phyloP scores from a whole-genome alignment of 2,797 vertebrate genomes.

The Podargus strigoides region DNA sequence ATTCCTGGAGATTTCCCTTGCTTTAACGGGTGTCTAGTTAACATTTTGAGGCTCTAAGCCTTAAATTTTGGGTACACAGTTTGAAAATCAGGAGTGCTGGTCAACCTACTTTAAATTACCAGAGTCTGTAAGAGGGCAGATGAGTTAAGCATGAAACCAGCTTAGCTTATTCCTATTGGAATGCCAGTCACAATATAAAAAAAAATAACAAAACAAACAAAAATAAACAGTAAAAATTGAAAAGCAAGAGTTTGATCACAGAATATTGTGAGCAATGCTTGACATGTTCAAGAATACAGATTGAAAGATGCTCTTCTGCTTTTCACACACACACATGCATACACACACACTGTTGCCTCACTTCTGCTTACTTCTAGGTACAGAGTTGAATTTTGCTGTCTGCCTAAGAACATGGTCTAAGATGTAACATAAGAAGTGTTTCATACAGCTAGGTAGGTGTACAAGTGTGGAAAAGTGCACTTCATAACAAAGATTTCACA shows the following conservation, averaged over 20 bases:
- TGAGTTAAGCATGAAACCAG: not conserved
- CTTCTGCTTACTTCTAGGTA: not conserved
- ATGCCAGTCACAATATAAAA: not conserved
- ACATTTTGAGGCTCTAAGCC: not conserved
- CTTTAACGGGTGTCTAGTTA: not conserved
- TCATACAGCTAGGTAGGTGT: not conserved
- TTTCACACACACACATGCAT: fast-evolving
- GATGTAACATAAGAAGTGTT: not conserved
- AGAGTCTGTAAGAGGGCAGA: not conserved
- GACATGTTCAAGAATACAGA: not conserved
- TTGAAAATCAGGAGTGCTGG: not conserved
- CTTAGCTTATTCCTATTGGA: too few species aligned
- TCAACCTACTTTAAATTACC: not conserved
- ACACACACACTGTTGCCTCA: not conserved
- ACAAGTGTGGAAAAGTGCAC: not conserved
- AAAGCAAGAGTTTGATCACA: not conserved
- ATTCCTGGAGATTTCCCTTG: not conserved
- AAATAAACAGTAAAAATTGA: not conserved
- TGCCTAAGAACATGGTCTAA: not conserved
- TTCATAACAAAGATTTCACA: fast-evolving
- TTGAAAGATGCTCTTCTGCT: not conserved
- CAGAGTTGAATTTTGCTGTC: not conserved
- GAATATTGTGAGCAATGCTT: not conserved
- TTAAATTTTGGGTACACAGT: not conserved
- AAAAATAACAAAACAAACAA: not conserved